Evolutionary conservation across 2,888 invertebrate species (phyloP), one percentile per base, ranked within the genome.

Genomic region (Melanostoma scalare): DNA sequence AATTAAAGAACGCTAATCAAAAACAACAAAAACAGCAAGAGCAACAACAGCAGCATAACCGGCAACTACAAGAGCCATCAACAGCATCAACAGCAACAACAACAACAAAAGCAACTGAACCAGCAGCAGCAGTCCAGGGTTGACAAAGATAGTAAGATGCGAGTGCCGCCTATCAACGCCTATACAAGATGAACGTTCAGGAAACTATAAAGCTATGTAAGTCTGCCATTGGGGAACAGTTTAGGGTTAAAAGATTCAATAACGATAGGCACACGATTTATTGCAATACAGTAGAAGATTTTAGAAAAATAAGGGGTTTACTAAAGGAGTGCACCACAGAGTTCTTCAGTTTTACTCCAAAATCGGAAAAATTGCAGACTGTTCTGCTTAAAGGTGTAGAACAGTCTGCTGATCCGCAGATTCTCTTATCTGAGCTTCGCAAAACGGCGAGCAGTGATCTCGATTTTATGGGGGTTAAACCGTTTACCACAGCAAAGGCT

Each of bases 321-420:
- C 4, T 58, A 3, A 33, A 3, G 33, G 44, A 44, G 1, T 9
- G 31, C 9, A 58, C 58, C 40, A 58, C 40, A 31, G 44, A 58
- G 30, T 58, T 58, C 42, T 58, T 58, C 44, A 42, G 31, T 31
- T 58, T 31, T 30, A 58, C 44, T 31, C 30, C 58, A 9, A 58
- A 58, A 31, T 9, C 40, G 8, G 40, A 58, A 44, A 53, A 44
- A 40, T 9, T 58, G 42, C 40, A 58, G 6, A 58, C 58, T 9
- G 42, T 58, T 40, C 42, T 44, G n/a, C 58, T 58, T 30, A 42
- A 40, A 31, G 42, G 55, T 4, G 1, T 38, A 10, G 55, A 58
- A n/a, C 33, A 42, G 31, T 44, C 58, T 2, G 42, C 44, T 2
- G 33, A 44, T n/a, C 33, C 42, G n/a, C 40, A 44, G 33, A 40